phyloP scores from a whole-genome alignment of 2,113 vertebrate genomes.

The Coptodon rendalli region DNA sequence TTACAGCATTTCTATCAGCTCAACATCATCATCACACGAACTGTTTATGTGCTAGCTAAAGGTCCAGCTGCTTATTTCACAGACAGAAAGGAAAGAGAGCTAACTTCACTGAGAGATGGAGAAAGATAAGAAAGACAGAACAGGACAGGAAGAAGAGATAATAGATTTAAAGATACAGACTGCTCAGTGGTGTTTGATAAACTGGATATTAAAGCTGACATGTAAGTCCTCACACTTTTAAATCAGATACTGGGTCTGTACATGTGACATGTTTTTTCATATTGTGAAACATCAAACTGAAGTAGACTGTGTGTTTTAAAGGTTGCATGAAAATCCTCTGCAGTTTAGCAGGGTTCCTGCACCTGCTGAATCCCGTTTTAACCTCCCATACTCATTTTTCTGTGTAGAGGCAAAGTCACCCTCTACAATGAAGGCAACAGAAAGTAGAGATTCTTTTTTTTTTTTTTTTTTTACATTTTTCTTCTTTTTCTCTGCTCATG shows the following conservation, averaged over 20 bases:
- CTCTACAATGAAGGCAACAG: not conserved
- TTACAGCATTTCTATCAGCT: not conserved
- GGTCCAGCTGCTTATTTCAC: not conserved
- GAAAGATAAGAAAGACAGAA: not conserved
- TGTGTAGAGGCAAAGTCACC: not conserved
- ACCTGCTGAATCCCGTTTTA: not conserved
- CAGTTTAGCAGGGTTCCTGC: not conserved
- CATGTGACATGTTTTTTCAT: not conserved
- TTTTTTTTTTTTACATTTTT: fast-evolving
- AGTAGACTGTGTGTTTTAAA: not conserved
- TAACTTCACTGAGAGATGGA: not conserved
- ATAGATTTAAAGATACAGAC: not conserved
- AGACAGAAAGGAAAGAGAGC: fast-evolving
- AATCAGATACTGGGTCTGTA: not conserved
- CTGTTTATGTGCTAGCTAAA: not conserved
- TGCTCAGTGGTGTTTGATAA: not conserved
- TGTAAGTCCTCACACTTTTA: not conserved
- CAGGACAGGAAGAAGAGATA: not conserved
- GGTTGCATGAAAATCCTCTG: not conserved
- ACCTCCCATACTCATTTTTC: not conserved
- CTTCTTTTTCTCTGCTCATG: not conserved
- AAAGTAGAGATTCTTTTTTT: no score
- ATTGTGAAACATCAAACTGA: not conserved
- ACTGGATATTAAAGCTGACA: not conserved
- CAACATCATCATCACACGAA: fast-evolving